phyloP scores from a whole-genome alignment of 2,797 vertebrate species.

The Oryzias dopingdopingensis region DNA sequence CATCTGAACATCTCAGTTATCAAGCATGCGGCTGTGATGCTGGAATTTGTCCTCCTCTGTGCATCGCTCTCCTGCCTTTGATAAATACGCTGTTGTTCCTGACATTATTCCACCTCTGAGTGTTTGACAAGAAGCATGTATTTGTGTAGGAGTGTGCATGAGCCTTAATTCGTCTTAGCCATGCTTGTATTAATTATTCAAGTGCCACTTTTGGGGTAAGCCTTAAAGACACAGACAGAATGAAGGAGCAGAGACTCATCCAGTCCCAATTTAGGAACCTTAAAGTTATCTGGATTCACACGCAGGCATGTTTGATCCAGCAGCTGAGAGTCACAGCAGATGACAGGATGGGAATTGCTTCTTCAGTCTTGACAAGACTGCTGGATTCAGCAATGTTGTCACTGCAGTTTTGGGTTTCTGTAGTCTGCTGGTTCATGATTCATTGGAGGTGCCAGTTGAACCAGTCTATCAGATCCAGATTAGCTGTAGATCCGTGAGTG shows the following conservation, averaged over 20 bases:
- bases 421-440: conserved; percentile 38
- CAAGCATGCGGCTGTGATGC: conserved; percentile 60
- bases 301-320: conserved; percentile 53
- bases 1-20: conserved; percentile 65
- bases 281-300: conserved; percentile 47
- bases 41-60: conserved; percentile 62
- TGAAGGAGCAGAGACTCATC: conserved; percentile 33
- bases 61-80: conserved; percentile 67
- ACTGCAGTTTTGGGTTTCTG: conserved; percentile 54
- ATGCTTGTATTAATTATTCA: conserved; percentile 57
- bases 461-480: conserved; percentile 54
- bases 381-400: conserved; percentile 38
- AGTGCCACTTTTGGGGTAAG: conserved; percentile 44
- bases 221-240: conserved; percentile 59
- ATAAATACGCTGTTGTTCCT: conserved; percentile 66
- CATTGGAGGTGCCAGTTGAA: conserved; percentile 49
- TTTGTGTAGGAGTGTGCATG: conserved; percentile 32
- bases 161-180: conserved; percentile 27
- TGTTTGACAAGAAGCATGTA: conserved; percentile 13
- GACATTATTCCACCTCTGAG: conserved; percentile 57
- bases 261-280: conserved; percentile 45
- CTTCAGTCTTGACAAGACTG: conserved; percentile 41
- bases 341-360: conserved; percentile 58
- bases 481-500: conserved; percentile 20
- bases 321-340: conserved; percentile 27